Conservation (phyloP, 2,113 vertebrate species). For the Corythaeola cristata region DNA sequence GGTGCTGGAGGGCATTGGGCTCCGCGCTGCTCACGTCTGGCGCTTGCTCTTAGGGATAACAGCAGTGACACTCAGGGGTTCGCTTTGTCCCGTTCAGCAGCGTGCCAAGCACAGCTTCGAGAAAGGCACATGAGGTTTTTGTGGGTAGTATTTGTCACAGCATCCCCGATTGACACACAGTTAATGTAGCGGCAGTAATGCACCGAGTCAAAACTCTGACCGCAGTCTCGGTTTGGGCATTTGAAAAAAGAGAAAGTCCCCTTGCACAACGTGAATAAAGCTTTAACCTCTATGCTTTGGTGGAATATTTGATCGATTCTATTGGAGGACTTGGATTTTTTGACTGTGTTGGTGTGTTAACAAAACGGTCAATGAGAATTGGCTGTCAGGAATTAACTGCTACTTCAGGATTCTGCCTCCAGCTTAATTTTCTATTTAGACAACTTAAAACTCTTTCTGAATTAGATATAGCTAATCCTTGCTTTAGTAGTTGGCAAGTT, state of each 20-base stretch:
- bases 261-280: background rate
- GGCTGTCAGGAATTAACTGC: background rate
- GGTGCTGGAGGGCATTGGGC: background rate
- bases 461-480: conserved; percentile 9
- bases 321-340: background rate
- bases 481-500: conserved; percentile 9
- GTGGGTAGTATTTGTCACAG: accelerated
- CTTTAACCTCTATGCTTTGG: accelerated
- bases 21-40: background rate
- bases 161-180: background rate
- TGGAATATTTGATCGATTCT: background rate
- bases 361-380: background rate
- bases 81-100: background rate
- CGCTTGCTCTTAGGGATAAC: accelerated
- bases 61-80: background rate
- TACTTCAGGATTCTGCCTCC: background rate
- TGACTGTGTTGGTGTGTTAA: background rate
- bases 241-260: background rate
- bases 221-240: accelerated
- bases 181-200: accelerated
- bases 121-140: accelerated
- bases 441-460: background rate
- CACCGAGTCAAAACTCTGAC: background rate
- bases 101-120: accelerated
- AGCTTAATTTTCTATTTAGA: conserved; percentile 18